Evolutionary conservation across 2,888 invertebrate genomes (phyloP), one percentile per base, ranked within the genome.

Genomic region (Zygogramma bicolorata): DNA sequence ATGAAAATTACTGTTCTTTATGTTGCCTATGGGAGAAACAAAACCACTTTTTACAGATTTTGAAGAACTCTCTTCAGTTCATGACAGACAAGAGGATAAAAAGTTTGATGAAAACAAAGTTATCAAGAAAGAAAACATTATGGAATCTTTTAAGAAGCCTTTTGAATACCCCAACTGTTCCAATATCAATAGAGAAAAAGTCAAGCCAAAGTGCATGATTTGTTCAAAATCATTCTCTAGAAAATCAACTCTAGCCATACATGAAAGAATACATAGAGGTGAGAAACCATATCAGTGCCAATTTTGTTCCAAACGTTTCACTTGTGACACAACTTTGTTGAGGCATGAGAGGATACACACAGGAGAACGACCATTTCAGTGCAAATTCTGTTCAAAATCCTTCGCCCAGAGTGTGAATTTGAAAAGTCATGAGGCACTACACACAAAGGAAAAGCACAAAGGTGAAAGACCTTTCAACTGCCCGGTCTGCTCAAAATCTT

Each of bases 331-430:
- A 25, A 90, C 91, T 80, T 84, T 91, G 77, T 82, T 86, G 69
- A 89, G 89, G 60, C 92, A 92, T 80, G 81, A 86, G 42, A 86
- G 88, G 57, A 88, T 90, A 66, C 92, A 92, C 82, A 88, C 90
- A 0, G 90, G 90, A 4, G 89, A 90, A 77, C 88, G 87, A 74
- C 88, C 90, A 49, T 88, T 89, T 42, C 42, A n/a, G n/a, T n/a
- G n/a, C n/a, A n/a, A n/a, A n/a, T n/a, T n/a, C n/a, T n/a, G n/a
- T n/a, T n/a, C n/a, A 18, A 42, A 42, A 42, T 0, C 2, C 6
- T 42, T 42, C 7, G 15, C 42, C 18, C 42, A 42, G 42, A 42
- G 42, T 6, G 42, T 18, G 42, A 42, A 42, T 42, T 42, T 42
- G 18, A 42, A 42, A 18, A 18, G 42, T 18, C 42, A 42, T 6